Evolutionary conservation across 1,140 invertebrate genomes (phyloP).

Genomic region (Bradysia coprophila): DNA sequence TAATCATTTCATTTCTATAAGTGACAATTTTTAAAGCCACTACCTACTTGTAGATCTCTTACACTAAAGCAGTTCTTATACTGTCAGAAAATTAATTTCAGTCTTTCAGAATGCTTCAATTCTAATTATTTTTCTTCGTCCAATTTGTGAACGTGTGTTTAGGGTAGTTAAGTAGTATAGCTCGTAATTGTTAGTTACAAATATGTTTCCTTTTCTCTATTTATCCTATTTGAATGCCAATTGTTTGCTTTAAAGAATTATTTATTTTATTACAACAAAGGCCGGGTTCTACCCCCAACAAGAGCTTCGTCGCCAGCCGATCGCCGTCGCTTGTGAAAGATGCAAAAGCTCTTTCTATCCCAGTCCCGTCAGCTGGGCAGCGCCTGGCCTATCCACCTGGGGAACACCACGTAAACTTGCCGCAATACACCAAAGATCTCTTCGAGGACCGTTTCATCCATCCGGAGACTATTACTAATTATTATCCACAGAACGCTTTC

Average conservation of each 20-base stretch:
- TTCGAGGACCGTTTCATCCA: slow-evolving; percentile 16
- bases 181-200: no score
- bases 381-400: slow-evolving; percentile 15
- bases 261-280: slow-evolving; percentile 6
- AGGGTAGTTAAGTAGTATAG: no score
- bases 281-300: slow-evolving; percentile 24
- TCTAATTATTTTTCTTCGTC: neutral
- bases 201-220: no score
- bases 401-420: slow-evolving; percentile 23
- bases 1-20: no score
- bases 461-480: neutral
- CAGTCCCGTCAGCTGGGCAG: slow-evolving; percentile 14
- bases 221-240: no score
- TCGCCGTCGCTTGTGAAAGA: slow-evolving; percentile 24
- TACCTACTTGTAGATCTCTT: no score
- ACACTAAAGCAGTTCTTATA: no score
- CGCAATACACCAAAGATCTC: slow-evolving; percentile 19
- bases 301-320: slow-evolving; percentile 25
- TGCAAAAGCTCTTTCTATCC: slow-evolving; percentile 16
- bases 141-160: neutral
- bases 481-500: neutral
- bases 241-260: neutral
- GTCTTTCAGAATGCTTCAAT: neutral
- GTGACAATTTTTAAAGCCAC: no score
- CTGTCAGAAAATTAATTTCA: neutral